Evolutionary conservation across 1,140 invertebrate species (phyloP).

Genomic region (Leguminivora glycinivorella): DNA sequence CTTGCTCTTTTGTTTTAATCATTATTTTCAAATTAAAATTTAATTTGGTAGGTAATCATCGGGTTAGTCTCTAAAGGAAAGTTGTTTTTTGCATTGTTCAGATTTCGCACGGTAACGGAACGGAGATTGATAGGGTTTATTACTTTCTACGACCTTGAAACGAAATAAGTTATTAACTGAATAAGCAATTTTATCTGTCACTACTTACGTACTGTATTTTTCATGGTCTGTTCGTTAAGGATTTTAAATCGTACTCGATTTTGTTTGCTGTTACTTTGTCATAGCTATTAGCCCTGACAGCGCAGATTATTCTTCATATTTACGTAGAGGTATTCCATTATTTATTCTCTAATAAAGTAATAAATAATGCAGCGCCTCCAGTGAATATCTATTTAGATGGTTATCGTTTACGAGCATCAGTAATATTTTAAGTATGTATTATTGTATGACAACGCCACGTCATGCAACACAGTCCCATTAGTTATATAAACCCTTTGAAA

Average conservation of each 20-base stretch:
- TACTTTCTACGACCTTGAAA: slow-evolving; percentile 40
- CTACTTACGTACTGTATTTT: background rate
- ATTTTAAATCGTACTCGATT: background rate
- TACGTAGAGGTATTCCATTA: too few relatives aligned
- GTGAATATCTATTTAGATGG: background rate
- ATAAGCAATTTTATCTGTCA: background rate
- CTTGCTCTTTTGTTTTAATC: slow-evolving; percentile 15
- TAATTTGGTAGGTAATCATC: slow-evolving; percentile 39
- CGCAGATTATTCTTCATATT: too few relatives aligned
- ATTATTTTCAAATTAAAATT: slow-evolving; percentile 34
- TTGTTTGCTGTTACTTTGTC: background rate
- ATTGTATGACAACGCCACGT: background rate
- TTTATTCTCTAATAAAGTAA: too few relatives aligned
- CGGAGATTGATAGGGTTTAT: slow-evolving; percentile 38
- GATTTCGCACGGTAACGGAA: slow-evolving; percentile 44
- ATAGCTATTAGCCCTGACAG: too few relatives aligned
- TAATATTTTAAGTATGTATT: background rate
- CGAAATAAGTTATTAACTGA: slow-evolving; percentile 42
- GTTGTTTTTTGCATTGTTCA: slow-evolving; percentile 38
- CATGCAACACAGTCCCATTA: background rate
- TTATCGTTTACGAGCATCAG: background rate
- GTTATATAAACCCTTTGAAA: slow-evolving; percentile 6
- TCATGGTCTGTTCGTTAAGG: background rate
- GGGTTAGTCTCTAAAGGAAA: slow-evolving; percentile 33
- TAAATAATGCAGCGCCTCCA: too few relatives aligned